Conservation (phyloP, 2,888 invertebrate species). For the Agrotis puta region DNA sequence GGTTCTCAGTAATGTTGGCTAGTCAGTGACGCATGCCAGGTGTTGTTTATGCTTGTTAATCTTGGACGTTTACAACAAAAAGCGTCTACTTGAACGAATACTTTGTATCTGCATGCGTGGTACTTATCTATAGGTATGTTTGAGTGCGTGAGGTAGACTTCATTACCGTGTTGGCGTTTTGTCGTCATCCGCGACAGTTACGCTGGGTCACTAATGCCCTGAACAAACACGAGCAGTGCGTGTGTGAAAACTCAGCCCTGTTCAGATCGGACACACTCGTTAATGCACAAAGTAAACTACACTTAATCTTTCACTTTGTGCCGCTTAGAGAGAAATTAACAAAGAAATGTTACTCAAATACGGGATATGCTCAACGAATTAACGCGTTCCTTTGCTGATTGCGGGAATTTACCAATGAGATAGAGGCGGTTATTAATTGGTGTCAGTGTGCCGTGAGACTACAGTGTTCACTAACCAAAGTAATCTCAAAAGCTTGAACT, state of each 20-base stretch:
- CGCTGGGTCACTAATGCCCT: constrained; percentile 80
- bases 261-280: constrained; percentile 82
- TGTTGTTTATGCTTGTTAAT: constrained; percentile 72
- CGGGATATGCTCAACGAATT: constrained; percentile 75
- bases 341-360: constrained; percentile 82
- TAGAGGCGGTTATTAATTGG: constrained; percentile 68
- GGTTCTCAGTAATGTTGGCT: constrained; percentile 77
- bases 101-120: constrained; percentile 52
- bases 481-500: constrained; percentile 42
- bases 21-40: constrained; percentile 72
- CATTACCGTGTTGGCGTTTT: constrained; percentile 58
- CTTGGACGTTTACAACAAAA: constrained; percentile 70
- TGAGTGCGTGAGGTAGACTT: constrained; percentile 53
- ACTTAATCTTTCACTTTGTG: constrained; percentile 89
- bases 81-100: constrained; percentile 66
- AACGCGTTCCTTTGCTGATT: constrained; percentile 77
- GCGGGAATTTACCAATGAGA: constrained; percentile 72
- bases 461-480: constrained; percentile 22
- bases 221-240: constrained; percentile 79
- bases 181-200: constrained; percentile 81
- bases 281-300: constrained; percentile 82
- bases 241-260: constrained; percentile 86
- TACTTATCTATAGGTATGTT: constrained; percentile 51
- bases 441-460: constrained; percentile 79
- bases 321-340: constrained; percentile 86